Evolutionary conservation across 1,140 invertebrate species (phyloP).

Genomic region (Papilio aristodemus): DNA sequence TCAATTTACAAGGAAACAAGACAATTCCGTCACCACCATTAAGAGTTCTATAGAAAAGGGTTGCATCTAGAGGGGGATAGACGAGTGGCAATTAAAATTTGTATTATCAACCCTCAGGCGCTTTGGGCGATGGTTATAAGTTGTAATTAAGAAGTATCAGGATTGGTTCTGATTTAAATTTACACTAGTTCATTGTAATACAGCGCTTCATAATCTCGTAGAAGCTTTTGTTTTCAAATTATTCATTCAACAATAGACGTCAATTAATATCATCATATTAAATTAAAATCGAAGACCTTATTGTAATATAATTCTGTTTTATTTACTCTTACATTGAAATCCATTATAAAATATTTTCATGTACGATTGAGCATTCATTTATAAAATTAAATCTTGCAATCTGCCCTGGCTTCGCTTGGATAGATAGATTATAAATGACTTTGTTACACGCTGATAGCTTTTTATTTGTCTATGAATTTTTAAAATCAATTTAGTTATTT

Average conservation of each 20-base stretch:
- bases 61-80: constrained; percentile 39
- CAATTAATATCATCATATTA: background rate
- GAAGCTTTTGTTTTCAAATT: background rate
- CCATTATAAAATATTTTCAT: too few species aligned
- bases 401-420: too few species aligned
- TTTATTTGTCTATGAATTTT: too few species aligned
- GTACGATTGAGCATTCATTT: too few species aligned
- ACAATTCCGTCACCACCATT: constrained; percentile 47
- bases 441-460: too few species aligned
- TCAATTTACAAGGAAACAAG: constrained; percentile 58
- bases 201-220: background rate
- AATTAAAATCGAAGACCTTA: background rate
- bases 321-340: too few species aligned
- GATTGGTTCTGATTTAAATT: constrained; percentile 28
- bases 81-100: constrained; percentile 57
- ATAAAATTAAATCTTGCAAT: too few species aligned
- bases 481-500: too few species aligned
- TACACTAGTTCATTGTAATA: constrained; percentile 10
- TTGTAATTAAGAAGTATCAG: constrained; percentile 32
- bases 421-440: too few species aligned
- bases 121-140: constrained; percentile 31
- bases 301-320: background rate
- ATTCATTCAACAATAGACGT: background rate
- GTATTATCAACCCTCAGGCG: constrained; percentile 45
- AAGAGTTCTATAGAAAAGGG: constrained; percentile 19